A percentile compares a stretch with the other conserved stretches of the same genome.
phyloP scores from a whole-genome alignment of 2,797 vertebrate genomes.

The Hoplostethus mediterraneus region DNA sequence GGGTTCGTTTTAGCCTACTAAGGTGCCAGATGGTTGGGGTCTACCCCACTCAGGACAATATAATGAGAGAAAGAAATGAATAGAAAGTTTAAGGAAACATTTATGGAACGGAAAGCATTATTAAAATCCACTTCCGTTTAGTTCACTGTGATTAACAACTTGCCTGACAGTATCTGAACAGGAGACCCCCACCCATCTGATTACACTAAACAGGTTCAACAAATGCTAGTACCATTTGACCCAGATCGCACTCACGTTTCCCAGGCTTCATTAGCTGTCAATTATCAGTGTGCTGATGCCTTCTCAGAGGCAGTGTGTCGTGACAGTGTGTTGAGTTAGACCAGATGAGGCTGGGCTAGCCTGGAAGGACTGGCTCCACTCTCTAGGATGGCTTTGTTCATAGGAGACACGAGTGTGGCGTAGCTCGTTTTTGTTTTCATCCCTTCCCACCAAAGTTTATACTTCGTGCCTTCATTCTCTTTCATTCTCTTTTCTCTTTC shows the following conservation, averaged over 20 bases:
- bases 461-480: background rate
- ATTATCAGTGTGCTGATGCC: background rate
- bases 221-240: background rate
- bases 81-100: too few species aligned
- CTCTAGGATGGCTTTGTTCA: conserved; percentile 40
- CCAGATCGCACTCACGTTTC: background rate
- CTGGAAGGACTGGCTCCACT: background rate
- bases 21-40: too few species aligned
- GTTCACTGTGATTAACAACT: background rate
- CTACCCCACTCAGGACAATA: too few species aligned
- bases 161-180: background rate
- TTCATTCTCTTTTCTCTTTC: background rate
- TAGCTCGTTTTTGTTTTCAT: conserved; percentile 17
- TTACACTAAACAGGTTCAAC: background rate
- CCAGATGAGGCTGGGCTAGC: conserved; percentile 5
- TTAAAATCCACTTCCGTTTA: background rate
- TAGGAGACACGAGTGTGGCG: conserved; percentile 18
- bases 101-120: background rate
- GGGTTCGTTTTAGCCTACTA: too few species aligned
- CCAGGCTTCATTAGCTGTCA: background rate
- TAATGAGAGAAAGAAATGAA: too few species aligned
- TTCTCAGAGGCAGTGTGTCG: background rate
- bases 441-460: conserved; percentile 21
- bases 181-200: too few species aligned
- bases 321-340: background rate